phyloP scores from a whole-genome alignment of 2,797 vertebrate species.

The Darevskia mixta region DNA sequence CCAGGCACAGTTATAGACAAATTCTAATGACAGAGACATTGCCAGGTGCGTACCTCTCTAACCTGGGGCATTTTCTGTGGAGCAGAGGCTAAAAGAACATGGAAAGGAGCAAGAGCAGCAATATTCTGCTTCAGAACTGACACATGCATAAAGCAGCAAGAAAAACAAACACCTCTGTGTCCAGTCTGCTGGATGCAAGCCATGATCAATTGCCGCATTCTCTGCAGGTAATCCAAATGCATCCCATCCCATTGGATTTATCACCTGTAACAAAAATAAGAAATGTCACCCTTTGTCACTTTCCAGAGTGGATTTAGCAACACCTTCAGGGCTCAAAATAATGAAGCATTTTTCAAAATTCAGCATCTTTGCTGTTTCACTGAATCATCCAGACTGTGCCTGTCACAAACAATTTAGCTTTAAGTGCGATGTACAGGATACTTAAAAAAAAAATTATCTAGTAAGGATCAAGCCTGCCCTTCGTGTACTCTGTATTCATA shows the following conservation, averaged over 20 bases:
- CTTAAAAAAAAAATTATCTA: neutral
- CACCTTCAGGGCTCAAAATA: conserved; percentile 25
- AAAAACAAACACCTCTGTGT: conserved; percentile 85
- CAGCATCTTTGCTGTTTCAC: conserved; percentile 12
- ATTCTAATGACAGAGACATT: neutral
- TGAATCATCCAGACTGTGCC: conserved; percentile 13
- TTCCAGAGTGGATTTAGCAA: neutral
- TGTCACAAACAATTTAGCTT: conserved; percentile 11
- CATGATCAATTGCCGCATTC: conserved; percentile 94
- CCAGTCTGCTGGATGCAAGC: conserved; percentile 92
- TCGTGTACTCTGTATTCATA: neutral
- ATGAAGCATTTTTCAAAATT: neutral
- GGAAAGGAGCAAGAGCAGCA: neutral
- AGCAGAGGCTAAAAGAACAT: neutral
- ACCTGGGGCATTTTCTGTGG: neutral
- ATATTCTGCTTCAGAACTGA: neutral
- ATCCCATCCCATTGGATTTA: conserved; percentile 99
- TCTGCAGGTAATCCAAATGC: conserved; percentile 97
- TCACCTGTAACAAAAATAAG: conserved; percentile 82
- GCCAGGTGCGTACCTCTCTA: neutral
- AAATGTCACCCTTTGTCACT: conserved; percentile 1
- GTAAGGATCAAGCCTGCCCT: neutral
- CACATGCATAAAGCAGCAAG: neutral
- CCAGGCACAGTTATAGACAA: neutral
- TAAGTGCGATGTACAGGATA: conserved; percentile 5